A percentile compares a stretch with the other conserved stretches of the same genome.
Evolutionary conservation across 2,797 vertebrate genomes (phyloP).

Genomic region (Coilia nasus): DNA sequence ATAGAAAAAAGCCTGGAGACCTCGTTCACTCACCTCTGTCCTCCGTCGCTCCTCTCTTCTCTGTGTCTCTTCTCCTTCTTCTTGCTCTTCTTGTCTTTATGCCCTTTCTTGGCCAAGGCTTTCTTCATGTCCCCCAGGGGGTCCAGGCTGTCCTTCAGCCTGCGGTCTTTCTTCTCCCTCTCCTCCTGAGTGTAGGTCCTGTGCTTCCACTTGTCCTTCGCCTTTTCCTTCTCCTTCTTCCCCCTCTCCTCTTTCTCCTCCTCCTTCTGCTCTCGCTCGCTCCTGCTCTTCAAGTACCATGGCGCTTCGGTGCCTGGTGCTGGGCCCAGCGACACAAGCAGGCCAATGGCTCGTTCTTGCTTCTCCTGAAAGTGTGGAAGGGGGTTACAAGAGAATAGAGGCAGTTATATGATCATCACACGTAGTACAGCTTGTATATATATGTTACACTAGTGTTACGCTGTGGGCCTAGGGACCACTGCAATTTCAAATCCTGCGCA

Average conservation of each 20-base stretch:
- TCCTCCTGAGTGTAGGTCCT: slow-evolving; percentile 71
- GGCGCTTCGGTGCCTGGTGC: slow-evolving; percentile 81
- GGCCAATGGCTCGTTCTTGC: slow-evolving; percentile 85
- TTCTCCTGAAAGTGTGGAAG: slow-evolving; percentile 72
- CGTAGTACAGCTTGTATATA: too few relatives aligned
- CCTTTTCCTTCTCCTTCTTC: slow-evolving; percentile 54
- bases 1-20: too few relatives aligned
- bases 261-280: slow-evolving; percentile 54
- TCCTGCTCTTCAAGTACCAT: slow-evolving; percentile 83
- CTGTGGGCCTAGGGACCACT: too few relatives aligned
- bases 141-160: slow-evolving; percentile 81
- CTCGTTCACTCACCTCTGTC: slow-evolving; percentile 60
- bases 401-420: too few relatives aligned
- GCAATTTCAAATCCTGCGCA: too few relatives aligned
- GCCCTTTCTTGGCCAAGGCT: slow-evolving; percentile 71
- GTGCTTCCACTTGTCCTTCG: slow-evolving; percentile 51
- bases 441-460: too few relatives aligned
- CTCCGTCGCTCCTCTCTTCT: slow-evolving; percentile 53
- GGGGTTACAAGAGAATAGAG: too few relatives aligned
- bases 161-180: slow-evolving; percentile 77
- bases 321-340: slow-evolving; percentile 87
- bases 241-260: slow-evolving; percentile 47
- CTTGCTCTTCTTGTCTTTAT: slow-evolving; percentile 66
- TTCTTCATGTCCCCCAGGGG: slow-evolving; percentile 82
- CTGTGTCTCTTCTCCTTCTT: slow-evolving; percentile 62